phyloP scores from a whole-genome alignment of 2,113 vertebrate genomes.

The Misgurnus anguillicaudatus region DNA sequence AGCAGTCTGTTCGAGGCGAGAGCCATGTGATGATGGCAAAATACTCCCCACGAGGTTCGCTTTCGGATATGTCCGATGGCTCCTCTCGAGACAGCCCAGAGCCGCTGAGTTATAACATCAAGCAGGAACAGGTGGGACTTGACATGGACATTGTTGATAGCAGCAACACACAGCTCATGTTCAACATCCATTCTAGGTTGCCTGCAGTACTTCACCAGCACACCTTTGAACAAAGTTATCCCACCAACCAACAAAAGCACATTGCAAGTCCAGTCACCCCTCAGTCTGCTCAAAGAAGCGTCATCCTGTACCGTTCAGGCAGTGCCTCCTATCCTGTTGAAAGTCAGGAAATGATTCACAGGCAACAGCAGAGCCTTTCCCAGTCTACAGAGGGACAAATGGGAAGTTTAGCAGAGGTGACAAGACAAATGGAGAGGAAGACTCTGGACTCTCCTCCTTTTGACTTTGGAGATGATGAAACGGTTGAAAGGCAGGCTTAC shows the following conservation, averaged over 20 bases:
- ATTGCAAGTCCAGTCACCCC: slow-evolving; percentile 48
- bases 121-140: slow-evolving; percentile 68
- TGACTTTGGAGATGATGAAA: slow-evolving; percentile 60
- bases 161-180: slow-evolving; percentile 75
- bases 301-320: slow-evolving; percentile 76
- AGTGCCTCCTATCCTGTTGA: slow-evolving; percentile 71
- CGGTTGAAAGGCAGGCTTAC: slow-evolving; percentile 59
- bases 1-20: slow-evolving; percentile 72
- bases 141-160: slow-evolving; percentile 71
- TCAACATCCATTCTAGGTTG: slow-evolving; percentile 69
- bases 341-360: slow-evolving; percentile 61
- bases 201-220: slow-evolving; percentile 65
- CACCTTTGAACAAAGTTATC: slow-evolving; percentile 53
- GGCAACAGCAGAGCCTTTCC: slow-evolving; percentile 50
- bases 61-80: slow-evolving; percentile 81
- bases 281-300: slow-evolving; percentile 71
- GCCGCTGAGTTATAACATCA: slow-evolving; percentile 71
- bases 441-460: slow-evolving; percentile 62
- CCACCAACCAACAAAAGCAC: slow-evolving; percentile 59
- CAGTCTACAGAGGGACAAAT: slow-evolving; percentile 48
- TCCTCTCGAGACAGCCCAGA: slow-evolving; percentile 82
- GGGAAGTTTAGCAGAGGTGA: slow-evolving; percentile 66
- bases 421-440: slow-evolving; percentile 66
- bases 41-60: slow-evolving; percentile 80
- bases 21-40: slow-evolving; percentile 71